A percentile compares a stretch with the other conserved stretches of the same genome.
phyloP scores from a whole-genome alignment of 2,888 invertebrate species.

The Lysandra bellargus region DNA sequence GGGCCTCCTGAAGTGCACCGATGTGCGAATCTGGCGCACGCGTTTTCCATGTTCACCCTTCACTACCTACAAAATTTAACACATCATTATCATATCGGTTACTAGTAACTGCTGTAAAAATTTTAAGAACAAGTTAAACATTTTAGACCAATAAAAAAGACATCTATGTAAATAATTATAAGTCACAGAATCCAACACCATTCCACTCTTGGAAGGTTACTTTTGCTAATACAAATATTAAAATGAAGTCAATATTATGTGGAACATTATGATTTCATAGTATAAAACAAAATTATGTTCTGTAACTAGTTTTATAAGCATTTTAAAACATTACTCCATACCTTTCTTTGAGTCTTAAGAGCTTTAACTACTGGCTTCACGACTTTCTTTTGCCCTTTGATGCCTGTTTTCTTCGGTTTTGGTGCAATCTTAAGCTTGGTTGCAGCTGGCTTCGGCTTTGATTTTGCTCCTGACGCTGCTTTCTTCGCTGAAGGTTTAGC shows the following conservation, averaged over 20 bases:
- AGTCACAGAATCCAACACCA: too few species aligned
- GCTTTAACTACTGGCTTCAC: conserved; percentile 86
- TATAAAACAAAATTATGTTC: not conserved
- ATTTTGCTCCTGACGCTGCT: conserved; percentile 70
- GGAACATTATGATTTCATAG: too few species aligned
- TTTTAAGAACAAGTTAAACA: too few species aligned
- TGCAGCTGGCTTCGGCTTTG: conserved; percentile 75
- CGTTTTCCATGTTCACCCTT: conserved; percentile 95
- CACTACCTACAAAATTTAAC: conserved; percentile 83
- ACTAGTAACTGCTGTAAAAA: not conserved
- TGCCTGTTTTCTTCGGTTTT: conserved; percentile 79
- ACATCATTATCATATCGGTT: not conserved
- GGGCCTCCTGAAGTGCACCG: conserved; percentile 97
- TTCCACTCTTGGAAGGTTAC: too few species aligned
- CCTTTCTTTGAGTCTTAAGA: conserved; percentile 92
- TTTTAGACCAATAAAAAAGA: too few species aligned
- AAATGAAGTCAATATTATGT: too few species aligned
- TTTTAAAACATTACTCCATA: conserved; percentile 55
- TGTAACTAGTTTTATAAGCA: not conserved
- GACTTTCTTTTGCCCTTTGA: conserved; percentile 78
- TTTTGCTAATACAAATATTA: not conserved
- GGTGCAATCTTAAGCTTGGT: conserved; percentile 76
- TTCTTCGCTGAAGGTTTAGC: conserved; percentile 77
- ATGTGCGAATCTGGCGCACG: conserved; percentile 94
- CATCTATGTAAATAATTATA: too few species aligned